Conservation (phyloP, 1,140 invertebrate species). For the Aricia agestis region DNA sequence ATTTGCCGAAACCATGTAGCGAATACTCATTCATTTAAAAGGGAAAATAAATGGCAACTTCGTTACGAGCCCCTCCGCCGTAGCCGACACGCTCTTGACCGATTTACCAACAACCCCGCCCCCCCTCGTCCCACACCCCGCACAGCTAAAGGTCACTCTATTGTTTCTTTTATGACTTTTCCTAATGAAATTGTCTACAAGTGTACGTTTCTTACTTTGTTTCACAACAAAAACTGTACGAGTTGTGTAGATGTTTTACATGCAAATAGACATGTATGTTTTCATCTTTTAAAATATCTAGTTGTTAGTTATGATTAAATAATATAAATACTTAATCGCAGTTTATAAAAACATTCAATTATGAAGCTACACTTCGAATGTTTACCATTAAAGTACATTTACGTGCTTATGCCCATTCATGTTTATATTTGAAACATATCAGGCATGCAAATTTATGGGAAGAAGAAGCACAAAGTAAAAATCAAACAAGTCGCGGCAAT, state of each 20-base stretch:
- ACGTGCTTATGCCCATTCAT: too few species aligned
- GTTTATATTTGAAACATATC: not conserved
- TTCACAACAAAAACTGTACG: not conserved
- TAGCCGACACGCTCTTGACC: not conserved
- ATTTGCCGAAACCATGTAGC: not conserved
- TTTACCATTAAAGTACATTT: too few species aligned
- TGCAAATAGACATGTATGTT: too few species aligned
- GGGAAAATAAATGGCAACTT: slow-evolving; percentile 4
- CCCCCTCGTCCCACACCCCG: too few species aligned
- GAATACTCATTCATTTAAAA: not conserved
- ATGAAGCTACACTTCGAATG: too few species aligned
- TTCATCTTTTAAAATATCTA: too few species aligned
- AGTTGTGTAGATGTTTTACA: not conserved
- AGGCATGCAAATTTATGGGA: not conserved
- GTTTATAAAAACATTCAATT: too few species aligned
- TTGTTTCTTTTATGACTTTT: slow-evolving; percentile 1
- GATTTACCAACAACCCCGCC: not conserved
- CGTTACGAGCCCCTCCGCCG: not conserved
- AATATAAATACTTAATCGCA: too few species aligned
- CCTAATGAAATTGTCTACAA: not conserved
- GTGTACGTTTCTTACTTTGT: not conserved
- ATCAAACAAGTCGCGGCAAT: slow-evolving; percentile 13
- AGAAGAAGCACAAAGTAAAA: slow-evolving; percentile 1
- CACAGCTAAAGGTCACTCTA: not conserved
- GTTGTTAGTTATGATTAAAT: too few species aligned